Conservation (phyloP, 2,888 invertebrate species). For the Xanthorhoe designata region DNA sequence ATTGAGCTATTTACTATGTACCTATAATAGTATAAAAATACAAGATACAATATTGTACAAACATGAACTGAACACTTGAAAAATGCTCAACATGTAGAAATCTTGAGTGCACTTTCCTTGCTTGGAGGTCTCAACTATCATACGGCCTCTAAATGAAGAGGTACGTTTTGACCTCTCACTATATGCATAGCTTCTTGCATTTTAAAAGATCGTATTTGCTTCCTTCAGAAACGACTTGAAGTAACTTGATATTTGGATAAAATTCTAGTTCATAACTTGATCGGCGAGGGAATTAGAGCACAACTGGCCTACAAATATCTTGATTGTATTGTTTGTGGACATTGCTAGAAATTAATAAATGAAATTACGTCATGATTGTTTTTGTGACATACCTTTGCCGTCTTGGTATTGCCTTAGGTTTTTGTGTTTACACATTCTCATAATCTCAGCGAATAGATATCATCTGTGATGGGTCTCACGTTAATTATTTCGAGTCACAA, state of each 20-base stretch:
- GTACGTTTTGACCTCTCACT: conserved; percentile 16
- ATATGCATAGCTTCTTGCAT: conserved; percentile 6
- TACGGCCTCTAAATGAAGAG: conserved; percentile 27
- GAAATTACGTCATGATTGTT: conserved; percentile 13
- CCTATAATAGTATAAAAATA: not conserved
- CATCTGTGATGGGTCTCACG: conserved; percentile 2
- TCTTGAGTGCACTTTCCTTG: conserved; percentile 23
- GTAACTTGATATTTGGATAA: conserved; percentile 27
- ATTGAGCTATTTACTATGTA: not conserved
- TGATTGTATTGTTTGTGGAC: not conserved
- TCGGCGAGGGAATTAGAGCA: conserved; percentile 35
- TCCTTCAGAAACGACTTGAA: conserved; percentile 9
- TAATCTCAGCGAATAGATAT: not conserved
- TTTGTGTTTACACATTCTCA: not conserved
- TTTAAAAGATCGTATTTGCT: conserved; percentile 7
- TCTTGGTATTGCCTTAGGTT: not conserved
- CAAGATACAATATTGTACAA: not conserved
- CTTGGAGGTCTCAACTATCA: conserved; percentile 20
- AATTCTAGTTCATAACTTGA: conserved; percentile 34
- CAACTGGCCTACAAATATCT: conserved; percentile 23
- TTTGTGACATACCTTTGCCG: not conserved
- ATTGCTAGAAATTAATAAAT: conserved; percentile 1
- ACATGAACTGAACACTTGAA: not conserved
- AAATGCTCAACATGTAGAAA: not conserved
- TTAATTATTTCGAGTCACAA: not conserved